These are phyloP conservation scores for Columbina picui DNA, from an alignment of 2,113 vertebrate genomes.

Conservation along the genomic window DNA sequence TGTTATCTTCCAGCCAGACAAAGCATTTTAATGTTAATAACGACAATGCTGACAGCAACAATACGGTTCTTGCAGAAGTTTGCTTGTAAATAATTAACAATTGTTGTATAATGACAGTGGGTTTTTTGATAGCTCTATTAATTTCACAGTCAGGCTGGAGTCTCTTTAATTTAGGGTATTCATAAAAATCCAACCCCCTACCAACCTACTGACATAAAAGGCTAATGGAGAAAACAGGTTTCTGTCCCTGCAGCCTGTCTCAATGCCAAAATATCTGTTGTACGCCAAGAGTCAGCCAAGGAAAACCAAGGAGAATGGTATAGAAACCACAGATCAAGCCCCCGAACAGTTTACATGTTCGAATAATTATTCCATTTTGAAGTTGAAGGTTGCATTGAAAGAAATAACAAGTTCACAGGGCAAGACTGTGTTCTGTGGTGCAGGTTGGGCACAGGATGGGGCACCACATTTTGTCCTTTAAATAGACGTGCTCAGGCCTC, in stretches of 20 bases:
- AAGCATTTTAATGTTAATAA: conserved; percentile 59
- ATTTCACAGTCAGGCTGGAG: conserved; percentile 47
- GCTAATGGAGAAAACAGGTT: background rate
- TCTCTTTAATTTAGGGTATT: conserved; percentile 13
- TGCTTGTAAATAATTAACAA: conserved; percentile 71
- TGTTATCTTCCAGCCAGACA: conserved; percentile 47
- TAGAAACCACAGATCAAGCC: background rate
- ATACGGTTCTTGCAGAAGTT: conserved; percentile 22
- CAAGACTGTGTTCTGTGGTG: too few relatives aligned
- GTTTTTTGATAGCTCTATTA: conserved; percentile 34
- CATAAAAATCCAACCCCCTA: background rate
- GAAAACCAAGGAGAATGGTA: background rate
- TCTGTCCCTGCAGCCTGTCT: background rate
- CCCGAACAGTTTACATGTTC: background rate
- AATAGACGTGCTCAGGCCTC: rapidly evolving
- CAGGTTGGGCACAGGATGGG: background rate
- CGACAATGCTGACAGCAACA: conserved; percentile 37
- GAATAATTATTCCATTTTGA: background rate
- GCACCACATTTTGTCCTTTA: background rate
- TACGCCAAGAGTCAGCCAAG: background rate
- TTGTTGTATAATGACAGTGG: conserved; percentile 4
- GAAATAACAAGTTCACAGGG: background rate
- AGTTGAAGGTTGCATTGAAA: background rate
- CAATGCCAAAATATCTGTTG: background rate
- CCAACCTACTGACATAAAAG: background rate